phyloP scores from a whole-genome alignment of 2,888 invertebrate species.

The Neoascia interrupta region DNA sequence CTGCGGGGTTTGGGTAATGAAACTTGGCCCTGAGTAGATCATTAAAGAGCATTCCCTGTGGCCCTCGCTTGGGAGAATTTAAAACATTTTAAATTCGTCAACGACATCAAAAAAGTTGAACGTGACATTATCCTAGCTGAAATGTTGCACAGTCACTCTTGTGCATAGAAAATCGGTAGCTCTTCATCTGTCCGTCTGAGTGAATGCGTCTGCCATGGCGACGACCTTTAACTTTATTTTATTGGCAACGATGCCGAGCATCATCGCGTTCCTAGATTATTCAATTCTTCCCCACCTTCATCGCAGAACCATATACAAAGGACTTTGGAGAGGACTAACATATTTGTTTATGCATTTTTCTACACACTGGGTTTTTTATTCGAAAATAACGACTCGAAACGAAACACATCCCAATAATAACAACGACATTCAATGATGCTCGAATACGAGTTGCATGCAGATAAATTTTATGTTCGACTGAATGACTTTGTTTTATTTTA shows the following conservation, averaged over 20 bases:
- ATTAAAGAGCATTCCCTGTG: too few relatives aligned
- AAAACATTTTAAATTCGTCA: too few relatives aligned
- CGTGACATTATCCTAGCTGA: too few relatives aligned
- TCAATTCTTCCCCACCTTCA: conserved; percentile 30
- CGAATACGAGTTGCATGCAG: conserved; percentile 45
- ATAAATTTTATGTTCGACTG: conserved; percentile 41
- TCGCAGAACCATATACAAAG: conserved; percentile 4
- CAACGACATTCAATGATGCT: conserved; percentile 55
- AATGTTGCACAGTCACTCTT: too few relatives aligned
- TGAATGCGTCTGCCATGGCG: background rate
- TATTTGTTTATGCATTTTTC: conserved; percentile 45
- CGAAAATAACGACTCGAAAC: conserved; percentile 20
- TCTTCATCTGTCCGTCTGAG: conserved; percentile 6
- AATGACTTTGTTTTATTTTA: conserved; percentile 6
- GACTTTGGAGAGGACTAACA: conserved; percentile 15
- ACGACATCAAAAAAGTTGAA: too few relatives aligned
- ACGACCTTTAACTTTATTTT: conserved; percentile 61
- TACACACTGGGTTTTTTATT: conserved; percentile 7
- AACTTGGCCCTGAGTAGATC: conserved; percentile 24
- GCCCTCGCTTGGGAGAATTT: too few relatives aligned
- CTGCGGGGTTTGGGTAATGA: conserved; percentile 16
- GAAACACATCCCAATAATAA: conserved; percentile 54
- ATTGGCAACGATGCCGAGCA: conserved; percentile 60
- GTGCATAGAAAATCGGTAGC: background rate
- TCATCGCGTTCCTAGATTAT: too few relatives aligned